phyloP scores from a whole-genome alignment of 2,888 invertebrate species.

The Cerastis leucographa region DNA sequence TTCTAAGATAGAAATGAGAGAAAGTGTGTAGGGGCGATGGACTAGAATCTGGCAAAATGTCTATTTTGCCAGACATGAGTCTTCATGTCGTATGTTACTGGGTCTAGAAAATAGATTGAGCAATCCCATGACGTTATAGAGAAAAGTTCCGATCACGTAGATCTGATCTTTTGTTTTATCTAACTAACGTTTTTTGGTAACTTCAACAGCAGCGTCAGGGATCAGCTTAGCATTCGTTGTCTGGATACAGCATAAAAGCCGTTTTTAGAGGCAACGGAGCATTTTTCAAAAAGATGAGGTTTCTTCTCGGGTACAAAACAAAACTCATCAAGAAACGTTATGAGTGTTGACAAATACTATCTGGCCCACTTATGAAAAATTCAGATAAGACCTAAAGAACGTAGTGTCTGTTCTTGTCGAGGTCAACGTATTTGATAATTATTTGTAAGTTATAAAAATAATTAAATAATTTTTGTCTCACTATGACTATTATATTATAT shows the following conservation, averaged over 20 bases:
- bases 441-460: conserved; percentile 25
- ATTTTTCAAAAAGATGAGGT: background rate
- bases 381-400: conserved; percentile 37
- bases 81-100: conserved; percentile 5
- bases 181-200: background rate
- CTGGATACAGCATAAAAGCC: too few species aligned
- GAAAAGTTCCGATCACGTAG: background rate
- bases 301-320: background rate
- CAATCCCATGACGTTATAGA: background rate
- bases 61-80: too few species aligned
- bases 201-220: background rate
- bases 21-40: conserved; percentile 37
- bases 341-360: conserved; percentile 15
- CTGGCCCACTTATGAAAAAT: conserved; percentile 19
- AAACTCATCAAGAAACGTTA: background rate
- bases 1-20: conserved; percentile 22
- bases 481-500: conserved; percentile 39
- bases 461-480: conserved; percentile 23
- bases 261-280: background rate
- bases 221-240: background rate
- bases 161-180: too few species aligned
- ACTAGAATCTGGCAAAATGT: conserved; percentile 13
- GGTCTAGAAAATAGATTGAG: background rate
- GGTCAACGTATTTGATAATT: conserved; percentile 53
- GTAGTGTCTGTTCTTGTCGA: conserved; percentile 37